Evolutionary conservation across 2,113 vertebrate species (phyloP), one percentile per base, ranked within the genome.

Genomic region (Pseudopipra pipra): DNA sequence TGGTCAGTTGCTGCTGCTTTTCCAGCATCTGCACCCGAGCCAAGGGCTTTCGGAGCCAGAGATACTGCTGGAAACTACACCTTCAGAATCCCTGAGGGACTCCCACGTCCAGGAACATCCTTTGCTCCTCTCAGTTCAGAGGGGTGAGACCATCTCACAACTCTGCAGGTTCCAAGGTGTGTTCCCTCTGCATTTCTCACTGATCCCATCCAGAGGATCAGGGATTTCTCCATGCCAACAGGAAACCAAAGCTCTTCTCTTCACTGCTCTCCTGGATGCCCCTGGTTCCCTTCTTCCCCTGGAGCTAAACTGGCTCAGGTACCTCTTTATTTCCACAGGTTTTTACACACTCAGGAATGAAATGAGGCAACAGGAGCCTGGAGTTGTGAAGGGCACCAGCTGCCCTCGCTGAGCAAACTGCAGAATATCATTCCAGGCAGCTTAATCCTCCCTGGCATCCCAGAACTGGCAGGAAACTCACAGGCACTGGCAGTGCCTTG

Each of bases 391-490:
- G 66, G 77, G 66, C 80, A 74, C 19, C 7, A 3, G 67, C 59
- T 61, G 85, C 51, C 30, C 58, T 52, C 9, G 31, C 77, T 0
- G 2, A 65, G 59, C 28, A 25, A n/a, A 22, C 51, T 7, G 46
- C 28, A 68, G 58, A 55, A 16, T 67, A 6, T 2, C 6, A 0
- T 3, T n/a, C 12, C 3, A 4, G 66, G 73, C 15, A 3, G 31
- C 28, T 59, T 22, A 54, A 47, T 58, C 71, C 55, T 70, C n/a
- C 67, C 81, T 6, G 4, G 67, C 86, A 67, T 18, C 76, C 86
- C 61, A 17, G 68, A 44, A 56, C 89, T 56, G 68, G 70, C 84
- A 86, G 62, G 44, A 46, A 47, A 5, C 41, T 51, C 61, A 1
- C 52, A 72, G 68, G 14, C 43, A 52, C 66, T 41, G 79, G 59